Evolutionary conservation across 2,797 vertebrate species (phyloP).

Genomic region (Poeciliopsis infans): DNA sequence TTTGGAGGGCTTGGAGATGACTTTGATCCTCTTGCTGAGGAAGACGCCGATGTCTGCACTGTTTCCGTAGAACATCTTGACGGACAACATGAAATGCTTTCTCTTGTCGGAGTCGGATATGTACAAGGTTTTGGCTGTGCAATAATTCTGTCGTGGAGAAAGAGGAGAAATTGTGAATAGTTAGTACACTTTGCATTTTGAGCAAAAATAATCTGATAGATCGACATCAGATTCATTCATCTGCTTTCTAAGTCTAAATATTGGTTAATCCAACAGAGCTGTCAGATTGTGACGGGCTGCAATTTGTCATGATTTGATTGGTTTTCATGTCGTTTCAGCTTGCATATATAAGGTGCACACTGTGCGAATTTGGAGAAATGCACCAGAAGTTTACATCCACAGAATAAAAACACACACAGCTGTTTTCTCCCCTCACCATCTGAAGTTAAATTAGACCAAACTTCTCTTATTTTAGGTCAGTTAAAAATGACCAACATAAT

Average conservation of each 20-base stretch:
- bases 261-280: no score
- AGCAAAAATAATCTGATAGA: no score
- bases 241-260: no score
- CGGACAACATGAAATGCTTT: constrained; percentile 99
- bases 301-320: no score
- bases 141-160: constrained; percentile 89
- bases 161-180: not conserved
- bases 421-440: not conserved
- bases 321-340: no score
- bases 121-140: constrained; percentile 99
- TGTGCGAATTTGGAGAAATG: not conserved
- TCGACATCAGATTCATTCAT: not conserved
- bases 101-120: constrained; percentile 99
- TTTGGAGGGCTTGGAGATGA: constrained; percentile 99
- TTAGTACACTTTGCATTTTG: no score
- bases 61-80: constrained; percentile 99
- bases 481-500: not conserved
- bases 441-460: not conserved
- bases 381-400: no score
- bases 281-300: no score
- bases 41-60: constrained; percentile 98
- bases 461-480: not conserved
- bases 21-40: constrained; percentile 99
- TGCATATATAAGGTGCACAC: no score
- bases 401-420: not conserved